phyloP scores from a whole-genome alignment of 1,140 invertebrate species.

The Drosophila nigrodunni region DNA sequence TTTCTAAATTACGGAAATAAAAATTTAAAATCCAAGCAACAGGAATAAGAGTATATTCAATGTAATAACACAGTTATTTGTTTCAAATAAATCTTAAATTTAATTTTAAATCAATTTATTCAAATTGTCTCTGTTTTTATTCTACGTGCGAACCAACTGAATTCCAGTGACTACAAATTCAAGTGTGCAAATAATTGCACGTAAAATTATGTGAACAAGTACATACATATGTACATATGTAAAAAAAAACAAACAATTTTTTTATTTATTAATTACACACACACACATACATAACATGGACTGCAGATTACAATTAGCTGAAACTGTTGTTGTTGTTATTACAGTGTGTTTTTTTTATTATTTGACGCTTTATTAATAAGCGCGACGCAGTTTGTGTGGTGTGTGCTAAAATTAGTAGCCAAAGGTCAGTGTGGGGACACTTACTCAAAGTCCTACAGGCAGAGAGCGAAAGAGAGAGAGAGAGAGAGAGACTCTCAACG shows the following conservation, averaged over 20 bases:
- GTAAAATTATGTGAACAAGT: conserved; percentile 52
- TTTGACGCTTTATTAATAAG: conserved; percentile 65
- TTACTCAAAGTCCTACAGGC: conserved; percentile 37
- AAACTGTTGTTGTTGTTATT: conserved; percentile 9
- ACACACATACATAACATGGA: conserved; percentile 11
- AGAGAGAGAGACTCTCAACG: neutral
- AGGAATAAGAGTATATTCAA: conserved; percentile 82
- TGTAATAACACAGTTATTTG: conserved; percentile 85
- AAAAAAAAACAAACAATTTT: conserved; percentile 44
- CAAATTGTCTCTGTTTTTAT: conserved; percentile 5
- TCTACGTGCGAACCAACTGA: conserved; percentile 20
- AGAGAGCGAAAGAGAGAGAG: neutral
- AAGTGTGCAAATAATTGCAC: conserved; percentile 68
- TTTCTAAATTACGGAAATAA: conserved; percentile 58
- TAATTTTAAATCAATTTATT: conserved; percentile 73
- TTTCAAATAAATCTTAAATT: conserved; percentile 84
- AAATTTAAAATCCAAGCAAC: conserved; percentile 27
- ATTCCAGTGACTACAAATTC: conserved; percentile 7
- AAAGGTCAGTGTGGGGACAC: conserved; percentile 64
- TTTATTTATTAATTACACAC: conserved; percentile 55
- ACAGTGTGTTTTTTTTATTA: conserved; percentile 16
- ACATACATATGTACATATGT: conserved; percentile 50
- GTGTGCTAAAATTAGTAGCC: conserved; percentile 72
- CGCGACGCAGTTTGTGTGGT: conserved; percentile 64
- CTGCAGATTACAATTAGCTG: conserved; percentile 51